Conservation (phyloP, 2,888 invertebrate species). For the Melanargia galathea region DNA sequence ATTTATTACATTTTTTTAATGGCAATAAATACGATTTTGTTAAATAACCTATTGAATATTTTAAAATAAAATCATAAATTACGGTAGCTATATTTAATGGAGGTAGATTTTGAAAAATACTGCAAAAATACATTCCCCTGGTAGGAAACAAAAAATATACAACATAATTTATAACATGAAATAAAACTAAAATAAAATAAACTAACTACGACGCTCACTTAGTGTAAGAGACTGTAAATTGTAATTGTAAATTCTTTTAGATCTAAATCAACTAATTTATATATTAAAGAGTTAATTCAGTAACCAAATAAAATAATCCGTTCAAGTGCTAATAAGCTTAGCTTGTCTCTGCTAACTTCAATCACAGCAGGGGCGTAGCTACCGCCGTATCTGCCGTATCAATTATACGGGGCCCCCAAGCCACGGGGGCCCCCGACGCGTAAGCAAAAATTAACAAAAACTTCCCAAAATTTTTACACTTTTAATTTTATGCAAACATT, state of each 20-base stretch:
- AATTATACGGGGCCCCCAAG: too few relatives aligned
- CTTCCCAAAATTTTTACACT: too few relatives aligned
- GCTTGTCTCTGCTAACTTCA: background rate
- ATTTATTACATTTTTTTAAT: background rate
- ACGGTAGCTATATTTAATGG: background rate
- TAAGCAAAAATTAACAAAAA: too few relatives aligned
- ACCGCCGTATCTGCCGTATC: too few relatives aligned
- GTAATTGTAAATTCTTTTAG: slow-evolving; percentile 72
- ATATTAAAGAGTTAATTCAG: slow-evolving; percentile 32
- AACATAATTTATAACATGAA: slow-evolving; percentile 41
- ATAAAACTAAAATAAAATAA: slow-evolving; percentile 24
- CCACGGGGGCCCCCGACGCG: too few relatives aligned
- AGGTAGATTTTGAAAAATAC: slow-evolving; percentile 25
- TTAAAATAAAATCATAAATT: background rate
- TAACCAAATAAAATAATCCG: slow-evolving; percentile 27
- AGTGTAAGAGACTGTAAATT: slow-evolving; percentile 71
- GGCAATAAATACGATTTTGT: background rate
- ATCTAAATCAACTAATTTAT: slow-evolving; percentile 42
- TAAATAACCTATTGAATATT: background rate
- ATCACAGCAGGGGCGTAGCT: too few relatives aligned
- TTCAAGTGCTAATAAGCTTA: background rate
- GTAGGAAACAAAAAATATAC: slow-evolving; percentile 6
- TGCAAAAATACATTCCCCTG: slow-evolving; percentile 41
- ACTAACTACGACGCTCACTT: slow-evolving; percentile 54
- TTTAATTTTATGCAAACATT: too few relatives aligned